Evolutionary conservation across 2,113 vertebrate species (phyloP).

Genomic region (Turdus rufiventris): DNA sequence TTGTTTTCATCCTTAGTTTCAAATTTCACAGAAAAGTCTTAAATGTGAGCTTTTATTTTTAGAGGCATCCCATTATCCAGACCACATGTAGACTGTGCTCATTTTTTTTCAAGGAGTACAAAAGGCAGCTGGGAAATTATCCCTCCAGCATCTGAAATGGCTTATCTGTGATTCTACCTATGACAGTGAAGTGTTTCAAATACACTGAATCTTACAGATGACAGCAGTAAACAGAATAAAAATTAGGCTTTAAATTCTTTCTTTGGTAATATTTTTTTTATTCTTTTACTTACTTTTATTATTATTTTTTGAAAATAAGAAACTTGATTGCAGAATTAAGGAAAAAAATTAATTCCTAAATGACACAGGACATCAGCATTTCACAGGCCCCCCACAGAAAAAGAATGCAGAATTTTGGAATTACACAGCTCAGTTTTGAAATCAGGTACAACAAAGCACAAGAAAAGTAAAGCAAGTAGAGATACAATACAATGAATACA

Average conservation of each 20-base stretch:
- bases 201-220: neutral
- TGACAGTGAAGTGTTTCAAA: neutral
- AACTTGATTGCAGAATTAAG: neutral
- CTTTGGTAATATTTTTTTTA: neutral
- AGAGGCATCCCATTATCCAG: neutral
- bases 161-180: neutral
- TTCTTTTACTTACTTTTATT: neutral
- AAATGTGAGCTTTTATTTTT: neutral
- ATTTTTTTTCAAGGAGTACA: neutral
- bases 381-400: neutral
- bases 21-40: neutral
- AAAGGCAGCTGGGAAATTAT: neutral
- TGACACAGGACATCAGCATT: neutral
- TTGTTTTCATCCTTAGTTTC: neutral
- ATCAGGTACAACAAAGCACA: neutral
- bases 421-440: neutral
- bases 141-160: neutral
- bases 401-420: neutral
- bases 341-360: neutral
- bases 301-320: neutral
- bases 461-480: neutral
- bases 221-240: neutral
- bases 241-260: neutral
- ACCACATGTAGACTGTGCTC: neutral
- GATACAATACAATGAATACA: fast-evolving